phyloP scores from a whole-genome alignment of 2,797 vertebrate species.

The Rhinogobio ventralis region DNA sequence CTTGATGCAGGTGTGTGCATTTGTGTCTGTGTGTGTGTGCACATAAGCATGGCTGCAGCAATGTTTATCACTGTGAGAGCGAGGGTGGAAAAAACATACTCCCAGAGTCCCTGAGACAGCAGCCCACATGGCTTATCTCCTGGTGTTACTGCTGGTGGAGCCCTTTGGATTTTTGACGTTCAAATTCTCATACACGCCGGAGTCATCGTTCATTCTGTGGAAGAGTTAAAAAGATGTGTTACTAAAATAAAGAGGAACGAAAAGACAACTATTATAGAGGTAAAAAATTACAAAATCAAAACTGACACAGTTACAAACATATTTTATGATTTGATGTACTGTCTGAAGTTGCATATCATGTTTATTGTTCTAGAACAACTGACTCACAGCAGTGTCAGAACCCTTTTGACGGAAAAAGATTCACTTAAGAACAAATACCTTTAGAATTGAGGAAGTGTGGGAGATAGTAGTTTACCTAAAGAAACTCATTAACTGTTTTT shows the following conservation, averaged over 20 bases:
- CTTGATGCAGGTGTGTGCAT: neutral
- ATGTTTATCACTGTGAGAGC: neutral
- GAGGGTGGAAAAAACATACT: slow-evolving; percentile 63
- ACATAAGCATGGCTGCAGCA: slow-evolving; percentile 8
- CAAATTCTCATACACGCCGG: slow-evolving; percentile 89
- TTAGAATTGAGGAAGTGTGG: slow-evolving; percentile 41
- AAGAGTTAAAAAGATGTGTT: neutral
- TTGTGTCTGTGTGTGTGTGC: neutral
- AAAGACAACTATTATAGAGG: neutral
- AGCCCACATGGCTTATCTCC: slow-evolving; percentile 77
- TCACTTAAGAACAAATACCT: slow-evolving; percentile 38
- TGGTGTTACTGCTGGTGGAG: slow-evolving; percentile 80
- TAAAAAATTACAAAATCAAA: neutral
- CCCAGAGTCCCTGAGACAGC: slow-evolving; percentile 69
- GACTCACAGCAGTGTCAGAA: slow-evolving; percentile 9
- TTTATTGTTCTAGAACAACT: slow-evolving; percentile 7
- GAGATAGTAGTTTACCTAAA: slow-evolving; percentile 41
- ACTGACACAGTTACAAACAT: neutral
- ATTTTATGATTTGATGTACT: neutral
- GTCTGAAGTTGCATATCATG: neutral
- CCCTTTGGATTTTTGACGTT: slow-evolving; percentile 86
- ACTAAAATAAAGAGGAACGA: slow-evolving; percentile 2
- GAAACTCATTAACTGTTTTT: slow-evolving; percentile 25
- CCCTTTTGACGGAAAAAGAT: slow-evolving; percentile 27
- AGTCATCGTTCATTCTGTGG: slow-evolving; percentile 82